Percentiles rank a stretch among this genome's conserved stretches.
These are phyloP conservation scores for Mythimna impura DNA, from an alignment of 2,888 invertebrate species.

Conservation along the genomic window DNA sequence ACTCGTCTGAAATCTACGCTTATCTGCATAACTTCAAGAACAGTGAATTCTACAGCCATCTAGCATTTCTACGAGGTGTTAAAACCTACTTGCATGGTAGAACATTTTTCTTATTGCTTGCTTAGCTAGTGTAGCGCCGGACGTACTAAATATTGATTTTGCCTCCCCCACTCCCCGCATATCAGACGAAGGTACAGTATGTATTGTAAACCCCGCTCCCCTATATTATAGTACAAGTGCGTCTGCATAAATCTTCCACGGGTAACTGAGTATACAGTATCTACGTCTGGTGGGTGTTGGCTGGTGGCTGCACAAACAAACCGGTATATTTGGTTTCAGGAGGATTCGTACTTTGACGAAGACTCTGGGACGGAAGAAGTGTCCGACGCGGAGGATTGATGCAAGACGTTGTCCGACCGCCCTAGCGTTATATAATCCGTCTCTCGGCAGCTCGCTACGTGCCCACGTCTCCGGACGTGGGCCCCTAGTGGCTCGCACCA, in stretches of 20 bases:
- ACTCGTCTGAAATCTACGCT: constrained; percentile 39
- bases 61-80: constrained; percentile 72
- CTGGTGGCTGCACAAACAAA: constrained; percentile 78
- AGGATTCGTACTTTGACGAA: constrained; percentile 89
- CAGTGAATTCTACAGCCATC: constrained; percentile 89
- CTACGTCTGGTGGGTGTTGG: constrained; percentile 79
- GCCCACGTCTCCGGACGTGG: constrained; percentile 57
- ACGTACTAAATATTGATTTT: constrained; percentile 61
- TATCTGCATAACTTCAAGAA: constrained; percentile 57
- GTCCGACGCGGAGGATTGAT: constrained; percentile 87
- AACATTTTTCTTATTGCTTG: constrained; percentile 72
- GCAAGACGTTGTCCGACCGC: constrained; percentile 72
- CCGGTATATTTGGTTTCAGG: constrained; percentile 88
- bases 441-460: constrained; percentile 65
- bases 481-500: constrained; percentile 60
- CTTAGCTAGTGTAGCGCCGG: constrained; percentile 69
- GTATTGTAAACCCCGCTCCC: constrained; percentile 60
- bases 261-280: constrained; percentile 73
- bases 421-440: constrained; percentile 73
- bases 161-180: constrained; percentile 66
- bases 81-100: constrained; percentile 81
- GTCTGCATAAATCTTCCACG: constrained; percentile 59
- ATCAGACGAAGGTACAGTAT: constrained; percentile 84
- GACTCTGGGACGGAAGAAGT: constrained; percentile 88
- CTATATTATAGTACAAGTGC: constrained; percentile 50